Conservation (phyloP, 30 jellyfish, hydroid and myxozoan genomes). For the Turritopsis rubra region DNA sequence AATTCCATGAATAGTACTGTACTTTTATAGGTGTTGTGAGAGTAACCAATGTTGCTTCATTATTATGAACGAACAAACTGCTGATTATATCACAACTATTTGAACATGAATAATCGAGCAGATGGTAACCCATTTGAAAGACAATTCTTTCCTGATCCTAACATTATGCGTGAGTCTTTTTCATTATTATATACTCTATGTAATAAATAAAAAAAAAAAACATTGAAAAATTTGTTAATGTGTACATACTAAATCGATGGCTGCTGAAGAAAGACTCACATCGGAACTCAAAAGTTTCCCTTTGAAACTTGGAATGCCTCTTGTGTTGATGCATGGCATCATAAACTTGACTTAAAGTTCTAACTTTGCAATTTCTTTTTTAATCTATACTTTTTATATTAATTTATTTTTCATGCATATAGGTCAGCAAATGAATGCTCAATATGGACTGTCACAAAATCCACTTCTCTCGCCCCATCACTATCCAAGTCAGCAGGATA, state of each 20-base stretch:
- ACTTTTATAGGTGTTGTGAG: neutral
- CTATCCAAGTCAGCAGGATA: neutral
- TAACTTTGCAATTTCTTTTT: neutral
- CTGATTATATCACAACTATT: neutral
- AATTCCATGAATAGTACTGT: neutral
- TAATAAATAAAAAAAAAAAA: no score
- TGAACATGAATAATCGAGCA: conserved; percentile 15
- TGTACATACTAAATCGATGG: neutral
- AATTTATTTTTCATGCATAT: neutral
- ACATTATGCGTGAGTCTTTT: neutral
- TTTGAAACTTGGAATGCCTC: no score
- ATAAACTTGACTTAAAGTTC: neutral
- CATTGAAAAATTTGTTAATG: neutral
- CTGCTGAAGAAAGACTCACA: neutral
- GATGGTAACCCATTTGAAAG: conserved; percentile 21
- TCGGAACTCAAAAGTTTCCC: no score
- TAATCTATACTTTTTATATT: neutral
- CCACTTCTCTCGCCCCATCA: neutral
- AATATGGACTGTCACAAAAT: neutral
- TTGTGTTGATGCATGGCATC: no score
- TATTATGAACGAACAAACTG: neutral
- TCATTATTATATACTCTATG: neutral
- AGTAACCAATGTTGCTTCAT: neutral
- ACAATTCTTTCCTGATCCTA: conserved; percentile 10
- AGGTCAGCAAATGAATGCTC: conserved; percentile 17